Conservation (phyloP, 2,797 vertebrate genomes). For the Pelodytes ibericus region DNA sequence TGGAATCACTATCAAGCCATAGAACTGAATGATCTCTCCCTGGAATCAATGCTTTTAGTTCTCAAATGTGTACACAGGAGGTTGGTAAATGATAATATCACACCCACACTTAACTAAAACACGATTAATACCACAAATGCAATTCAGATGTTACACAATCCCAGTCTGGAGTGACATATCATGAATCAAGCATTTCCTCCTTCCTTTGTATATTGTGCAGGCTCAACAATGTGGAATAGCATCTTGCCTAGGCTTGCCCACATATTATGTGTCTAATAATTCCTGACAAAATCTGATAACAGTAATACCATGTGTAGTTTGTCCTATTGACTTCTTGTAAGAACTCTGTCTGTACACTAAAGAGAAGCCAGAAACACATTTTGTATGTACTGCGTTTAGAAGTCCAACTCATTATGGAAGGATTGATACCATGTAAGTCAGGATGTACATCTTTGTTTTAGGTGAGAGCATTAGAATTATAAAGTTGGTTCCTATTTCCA, state of each 20-base stretch:
- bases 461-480: no score
- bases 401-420: no score
- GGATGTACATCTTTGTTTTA: no score
- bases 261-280: conserved; percentile 1
- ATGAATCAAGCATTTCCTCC: conserved; percentile 16
- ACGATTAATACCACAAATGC: conserved; percentile 42
- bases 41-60: conserved; percentile 40
- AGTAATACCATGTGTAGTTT: not conserved
- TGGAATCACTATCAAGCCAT: conserved; percentile 21
- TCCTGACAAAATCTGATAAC: not conserved
- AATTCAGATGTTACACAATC: conserved; percentile 50
- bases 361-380: no score
- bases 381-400: no score
- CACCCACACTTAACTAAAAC: conserved; percentile 51
- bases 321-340: no score
- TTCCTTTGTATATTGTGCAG: conserved; percentile 25
- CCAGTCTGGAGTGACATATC: conserved; percentile 9
- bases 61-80: conserved; percentile 21
- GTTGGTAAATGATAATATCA: conserved; percentile 20
- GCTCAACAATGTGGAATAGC: not conserved
- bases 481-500: no score
- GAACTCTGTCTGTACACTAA: no score
- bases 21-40: not conserved
- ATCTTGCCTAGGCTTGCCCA: conserved; percentile 12
- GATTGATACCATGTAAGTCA: no score